These are phyloP conservation scores for Campylomormyrus tamandua DNA, from an alignment of 2,113 vertebrate genomes.

Conservation along the genomic window DNA sequence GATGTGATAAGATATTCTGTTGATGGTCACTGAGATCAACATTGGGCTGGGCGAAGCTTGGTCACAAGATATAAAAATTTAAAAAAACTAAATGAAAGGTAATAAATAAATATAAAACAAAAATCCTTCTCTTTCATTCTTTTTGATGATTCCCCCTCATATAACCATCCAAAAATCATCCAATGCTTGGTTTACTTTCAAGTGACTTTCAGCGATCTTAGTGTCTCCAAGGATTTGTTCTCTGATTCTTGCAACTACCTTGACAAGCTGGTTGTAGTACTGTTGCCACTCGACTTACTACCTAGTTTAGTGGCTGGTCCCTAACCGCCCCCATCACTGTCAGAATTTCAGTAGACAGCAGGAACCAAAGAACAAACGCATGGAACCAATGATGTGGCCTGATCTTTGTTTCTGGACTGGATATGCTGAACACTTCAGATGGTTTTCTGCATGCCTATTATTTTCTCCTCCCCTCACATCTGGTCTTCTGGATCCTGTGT, in stretches of 20 bases:
- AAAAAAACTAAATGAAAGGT: neutral
- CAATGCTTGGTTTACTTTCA: neutral
- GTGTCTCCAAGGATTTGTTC: neutral
- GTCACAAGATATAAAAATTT: neutral
- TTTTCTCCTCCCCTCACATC: neutral
- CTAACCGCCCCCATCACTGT: neutral
- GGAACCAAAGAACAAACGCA: neutral
- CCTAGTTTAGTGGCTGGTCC: neutral
- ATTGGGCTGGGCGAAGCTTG: neutral
- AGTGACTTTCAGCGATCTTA: neutral
- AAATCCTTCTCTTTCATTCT: neutral
- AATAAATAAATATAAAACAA: neutral
- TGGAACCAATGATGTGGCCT: neutral
- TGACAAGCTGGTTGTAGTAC: neutral
- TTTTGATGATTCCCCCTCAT: neutral
- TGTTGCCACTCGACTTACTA: neutral
- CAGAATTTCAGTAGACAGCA: neutral
- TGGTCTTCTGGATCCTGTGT: neutral
- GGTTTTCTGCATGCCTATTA: neutral
- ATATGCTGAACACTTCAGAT: neutral
- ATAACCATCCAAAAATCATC: neutral
- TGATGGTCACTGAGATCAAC: neutral
- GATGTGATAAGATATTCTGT: neutral
- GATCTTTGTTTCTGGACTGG: neutral
- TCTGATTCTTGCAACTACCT: neutral